Base-by-base conservation (phyloP, 2,113 vertebrate species). In the Choloepus hoffmanni region DNA sequence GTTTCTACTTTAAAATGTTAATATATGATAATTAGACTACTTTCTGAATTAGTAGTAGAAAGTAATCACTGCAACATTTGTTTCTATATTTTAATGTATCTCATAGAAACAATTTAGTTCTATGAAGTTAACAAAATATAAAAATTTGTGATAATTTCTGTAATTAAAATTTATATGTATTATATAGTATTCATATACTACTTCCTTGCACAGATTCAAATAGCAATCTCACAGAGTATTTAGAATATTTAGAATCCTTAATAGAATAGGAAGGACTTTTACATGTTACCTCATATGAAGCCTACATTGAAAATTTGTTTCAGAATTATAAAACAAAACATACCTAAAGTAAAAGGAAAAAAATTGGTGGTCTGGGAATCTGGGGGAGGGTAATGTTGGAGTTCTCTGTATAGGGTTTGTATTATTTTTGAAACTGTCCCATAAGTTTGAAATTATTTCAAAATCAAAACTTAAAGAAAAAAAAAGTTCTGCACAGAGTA, bases 81-180 rank as follows among this genome's bases (percentile, higher is more conserved):
- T 82, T 92, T 92, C 63, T 82, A 21, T 76, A 40, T 90, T 90
- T 85, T 85, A 92, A 95, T 78, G 14, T 93, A 85, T 72, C n/a
- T 36, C 73, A 40, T 87, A 30, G n/a, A 62, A 93, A 77, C 89
- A 90, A 88, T 40, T 50, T 74, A 89, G 40, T 76, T 95, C 36
- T 85, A 45, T 90, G 67, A 95, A 62, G 77, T 87, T 94, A 89
- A 45, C 72, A 90, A 94, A 36, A 45, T 62, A 23, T 81, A 36
- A 36, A 36, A 36, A 36, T 36, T 36, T 36, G 36, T 36, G 36
- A 36, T 36, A 36, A 36, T 36, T 36, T 36, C 36, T 36, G 36
- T 36, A 36, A 36, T 36, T 36, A 36, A 36, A 36, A 36, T 36
- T 36, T 2, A 36, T 36, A 36, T 73, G 53, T 45, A 89, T 89